phyloP scores from a whole-genome alignment of 2,113 vertebrate genomes.

The Hepsetus odoe region DNA sequence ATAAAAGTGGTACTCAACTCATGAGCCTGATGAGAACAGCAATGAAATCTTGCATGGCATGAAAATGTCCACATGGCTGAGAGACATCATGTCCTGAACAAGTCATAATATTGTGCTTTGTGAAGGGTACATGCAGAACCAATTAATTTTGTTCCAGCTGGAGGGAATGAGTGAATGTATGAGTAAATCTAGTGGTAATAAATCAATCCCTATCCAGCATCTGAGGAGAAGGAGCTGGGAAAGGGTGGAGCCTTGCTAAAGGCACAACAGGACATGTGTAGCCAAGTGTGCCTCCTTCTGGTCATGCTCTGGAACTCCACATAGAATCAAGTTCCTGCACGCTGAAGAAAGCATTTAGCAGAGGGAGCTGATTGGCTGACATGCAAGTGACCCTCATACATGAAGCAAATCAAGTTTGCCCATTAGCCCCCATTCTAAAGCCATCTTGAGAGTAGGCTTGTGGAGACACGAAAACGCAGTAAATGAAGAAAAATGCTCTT shows the following conservation, averaged over 20 bases:
- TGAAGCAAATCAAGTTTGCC: not conserved
- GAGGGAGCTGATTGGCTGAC: conserved; percentile 22
- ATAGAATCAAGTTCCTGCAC: not conserved
- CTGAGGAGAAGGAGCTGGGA: not conserved
- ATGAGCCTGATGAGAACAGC: too few relatives aligned
- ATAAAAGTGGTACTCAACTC: too few relatives aligned
- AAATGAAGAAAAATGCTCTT: not conserved
- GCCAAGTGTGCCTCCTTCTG: conserved; percentile 29
- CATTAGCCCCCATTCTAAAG: not conserved
- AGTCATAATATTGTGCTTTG: not conserved
- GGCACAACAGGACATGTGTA: not conserved
- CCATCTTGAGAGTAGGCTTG: not conserved
- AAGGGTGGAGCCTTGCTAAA: conserved; percentile 37
- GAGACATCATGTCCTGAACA: not conserved
- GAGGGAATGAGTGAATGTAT: too few relatives aligned
- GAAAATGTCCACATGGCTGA: not conserved
- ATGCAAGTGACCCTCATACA: not conserved
- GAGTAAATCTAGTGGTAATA: not conserved
- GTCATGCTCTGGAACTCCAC: not conserved
- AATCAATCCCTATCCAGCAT: not conserved
- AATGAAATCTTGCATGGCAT: not conserved
- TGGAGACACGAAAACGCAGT: not conserved
- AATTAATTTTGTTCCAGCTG: too few relatives aligned
- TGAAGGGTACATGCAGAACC: not conserved
- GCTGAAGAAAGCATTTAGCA: not conserved